Evolutionary conservation across 2,113 vertebrate species (phyloP), one percentile per base, ranked within the genome.

Genomic region (Eublepharis macularius): DNA sequence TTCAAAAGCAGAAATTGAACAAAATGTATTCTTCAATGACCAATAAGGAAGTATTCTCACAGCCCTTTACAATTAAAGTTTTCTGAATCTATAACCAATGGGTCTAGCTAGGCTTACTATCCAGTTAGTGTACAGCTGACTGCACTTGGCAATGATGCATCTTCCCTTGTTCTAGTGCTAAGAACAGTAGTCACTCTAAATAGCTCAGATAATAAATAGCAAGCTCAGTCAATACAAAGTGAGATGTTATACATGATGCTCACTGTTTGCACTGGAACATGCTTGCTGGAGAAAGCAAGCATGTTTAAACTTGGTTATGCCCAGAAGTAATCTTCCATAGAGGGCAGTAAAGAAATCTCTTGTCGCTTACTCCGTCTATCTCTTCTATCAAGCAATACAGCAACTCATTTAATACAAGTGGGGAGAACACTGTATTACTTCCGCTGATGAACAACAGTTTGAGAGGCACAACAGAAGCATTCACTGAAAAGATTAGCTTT

Each of bases 141-240:
- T 63, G 39, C 83, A 87, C 87, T 91, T 84, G 91, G 88, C 83
- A 91, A 86, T 1, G 73, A 76, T 75, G 16, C 41, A 43, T 73
- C 49, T 80, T 76, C 82, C 39, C 91, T 91, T 86, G 70, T 86
- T 85, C 75, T 81, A 36, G 54, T 60, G 12, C 36, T 16, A 29
- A 65, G 29, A 82, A 24, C 86, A 72, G 82, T 91, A 89, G 86
- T 78, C 89, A 79, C n/a, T 80, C 79, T 87, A 90, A 89, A 87
- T 88, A 84, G 81, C 87, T 94, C 81, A 82, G 90, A 93, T 86
- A 93, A 89, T 91, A 51, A 41, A 77, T 39, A 72, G 70, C 79
- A 83, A 77, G 72, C 76, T 90, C 76, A 92, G 87, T 92, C 86
- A 84, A 90, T 94, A 85, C 1, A 45, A 74, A 73, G 17, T 63